These are phyloP conservation scores for Scomber scombrus DNA, from an alignment of 2,113 vertebrate genomes.

Conservation along the genomic window DNA sequence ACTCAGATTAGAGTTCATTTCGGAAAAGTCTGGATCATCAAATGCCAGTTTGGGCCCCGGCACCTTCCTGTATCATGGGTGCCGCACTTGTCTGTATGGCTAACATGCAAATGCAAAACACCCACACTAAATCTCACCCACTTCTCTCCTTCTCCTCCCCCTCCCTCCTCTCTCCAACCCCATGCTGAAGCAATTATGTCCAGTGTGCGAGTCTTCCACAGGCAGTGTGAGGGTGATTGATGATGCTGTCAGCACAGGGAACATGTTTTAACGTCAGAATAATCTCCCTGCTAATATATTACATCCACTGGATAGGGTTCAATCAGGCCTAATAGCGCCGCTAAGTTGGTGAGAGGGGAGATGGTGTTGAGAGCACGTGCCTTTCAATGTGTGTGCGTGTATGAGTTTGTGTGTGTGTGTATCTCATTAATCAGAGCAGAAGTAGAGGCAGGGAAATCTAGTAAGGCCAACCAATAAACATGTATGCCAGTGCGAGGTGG, in stretches of 20 bases:
- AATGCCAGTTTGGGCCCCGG: conserved; percentile 16
- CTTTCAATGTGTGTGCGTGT: conserved; percentile 42
- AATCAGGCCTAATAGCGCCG: conserved; percentile 83
- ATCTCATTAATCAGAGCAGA: conserved; percentile 76
- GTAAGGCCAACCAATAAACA: conserved; percentile 74
- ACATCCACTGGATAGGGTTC: conserved; percentile 85
- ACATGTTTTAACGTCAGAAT: conserved; percentile 86
- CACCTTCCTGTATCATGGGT: conserved; percentile 33
- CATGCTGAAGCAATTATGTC: conserved; percentile 79
- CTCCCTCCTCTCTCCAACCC: conserved; percentile 50
- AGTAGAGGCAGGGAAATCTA: conserved; percentile 68
- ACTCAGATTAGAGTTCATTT: conserved; percentile 48
- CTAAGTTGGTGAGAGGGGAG: conserved; percentile 81
- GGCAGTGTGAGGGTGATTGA: conserved; percentile 85
- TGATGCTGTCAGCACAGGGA: conserved; percentile 84
- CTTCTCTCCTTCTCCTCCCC: conserved; percentile 11
- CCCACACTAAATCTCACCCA: conserved; percentile 53
- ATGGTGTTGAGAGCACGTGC: conserved; percentile 71
- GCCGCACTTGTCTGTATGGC: conserved; percentile 48
- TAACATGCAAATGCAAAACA: conserved; percentile 67
- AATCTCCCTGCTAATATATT: conserved; percentile 87
- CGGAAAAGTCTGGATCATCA: conserved; percentile 46
- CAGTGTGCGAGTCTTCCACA: conserved; percentile 78
- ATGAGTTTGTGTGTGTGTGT: conserved; percentile 41
- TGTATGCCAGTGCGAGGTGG: conserved; percentile 61